Conservation (phyloP, 2,888 invertebrate genomes). For the Branchipolynoe longqiensis region DNA sequence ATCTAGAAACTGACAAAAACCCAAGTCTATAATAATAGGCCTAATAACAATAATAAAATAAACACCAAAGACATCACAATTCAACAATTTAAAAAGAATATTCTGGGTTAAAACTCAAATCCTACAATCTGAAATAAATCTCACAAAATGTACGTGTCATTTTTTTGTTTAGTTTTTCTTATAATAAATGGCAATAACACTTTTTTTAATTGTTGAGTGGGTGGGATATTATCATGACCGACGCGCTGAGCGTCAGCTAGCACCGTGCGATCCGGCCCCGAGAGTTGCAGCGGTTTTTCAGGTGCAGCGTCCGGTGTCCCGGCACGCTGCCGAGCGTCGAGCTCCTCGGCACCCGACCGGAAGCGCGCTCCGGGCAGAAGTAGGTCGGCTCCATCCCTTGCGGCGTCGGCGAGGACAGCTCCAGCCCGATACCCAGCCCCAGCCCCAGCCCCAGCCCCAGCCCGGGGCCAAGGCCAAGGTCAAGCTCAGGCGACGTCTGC, state of each 20-base stretch:
- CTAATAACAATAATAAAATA: no score
- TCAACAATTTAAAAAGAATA: no score
- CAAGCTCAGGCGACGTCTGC: slow-evolving; percentile 22
- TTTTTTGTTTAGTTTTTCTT: not conserved
- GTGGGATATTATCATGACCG: no score
- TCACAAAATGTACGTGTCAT: no score
- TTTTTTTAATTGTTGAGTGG: no score
- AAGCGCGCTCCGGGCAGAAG: not conserved
- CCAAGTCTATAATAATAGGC: no score
- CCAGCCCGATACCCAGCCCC: not conserved
- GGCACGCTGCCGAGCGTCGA: slow-evolving; percentile 38
- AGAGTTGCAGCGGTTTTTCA: slow-evolving; percentile 23
- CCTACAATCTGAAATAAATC: no score
- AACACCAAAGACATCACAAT: no score
- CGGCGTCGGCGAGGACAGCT: not conserved
- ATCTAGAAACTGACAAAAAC: no score
- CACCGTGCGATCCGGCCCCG: slow-evolving; percentile 42
- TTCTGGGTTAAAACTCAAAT: no score
- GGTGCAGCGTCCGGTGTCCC: slow-evolving; percentile 33
- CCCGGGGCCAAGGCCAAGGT: not conserved
- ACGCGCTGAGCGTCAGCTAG: no score
- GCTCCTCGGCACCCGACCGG: slow-evolving; percentile 27
- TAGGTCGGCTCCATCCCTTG: slow-evolving; percentile 6
- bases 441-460: no score
- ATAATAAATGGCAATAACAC: not conserved